Conservation (phyloP, 2,113 vertebrate species). For the Platysternon megacephalum region DNA sequence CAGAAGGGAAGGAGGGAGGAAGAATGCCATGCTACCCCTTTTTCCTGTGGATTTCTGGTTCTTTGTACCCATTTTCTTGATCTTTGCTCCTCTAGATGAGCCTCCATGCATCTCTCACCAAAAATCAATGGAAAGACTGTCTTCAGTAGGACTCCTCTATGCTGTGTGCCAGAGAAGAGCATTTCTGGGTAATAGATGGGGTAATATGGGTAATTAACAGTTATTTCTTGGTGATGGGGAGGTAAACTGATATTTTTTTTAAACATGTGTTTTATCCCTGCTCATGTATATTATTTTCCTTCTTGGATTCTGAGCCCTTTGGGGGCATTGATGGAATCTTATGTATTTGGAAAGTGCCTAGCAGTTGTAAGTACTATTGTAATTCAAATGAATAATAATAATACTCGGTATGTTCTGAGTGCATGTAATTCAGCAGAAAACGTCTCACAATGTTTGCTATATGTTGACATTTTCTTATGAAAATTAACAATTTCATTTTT, state of each 20-base stretch:
- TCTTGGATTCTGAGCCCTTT: constrained; percentile 20
- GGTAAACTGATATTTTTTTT: neutral
- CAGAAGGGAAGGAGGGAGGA: neutral
- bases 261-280: neutral
- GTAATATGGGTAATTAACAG: neutral
- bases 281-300: neutral
- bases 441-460: neutral
- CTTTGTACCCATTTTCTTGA: neutral
- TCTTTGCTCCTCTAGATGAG: neutral
- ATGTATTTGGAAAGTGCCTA: neutral
- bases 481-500: constrained; percentile 4
- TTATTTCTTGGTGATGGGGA: neutral
- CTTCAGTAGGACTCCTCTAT: neutral
- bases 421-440: neutral
- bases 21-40: neutral
- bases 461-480: neutral
- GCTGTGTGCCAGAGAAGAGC: neutral
- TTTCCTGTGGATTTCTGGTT: neutral
- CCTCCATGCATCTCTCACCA: neutral
- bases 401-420: constrained; percentile 8
- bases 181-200: neutral
- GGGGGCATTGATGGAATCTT: constrained; percentile 21
- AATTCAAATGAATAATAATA: constrained; percentile 47
- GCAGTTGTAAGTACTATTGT: constrained; percentile 9
- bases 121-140: neutral